phyloP scores from a whole-genome alignment of 2,797 vertebrate species.

The Amazona ochrocephala region DNA sequence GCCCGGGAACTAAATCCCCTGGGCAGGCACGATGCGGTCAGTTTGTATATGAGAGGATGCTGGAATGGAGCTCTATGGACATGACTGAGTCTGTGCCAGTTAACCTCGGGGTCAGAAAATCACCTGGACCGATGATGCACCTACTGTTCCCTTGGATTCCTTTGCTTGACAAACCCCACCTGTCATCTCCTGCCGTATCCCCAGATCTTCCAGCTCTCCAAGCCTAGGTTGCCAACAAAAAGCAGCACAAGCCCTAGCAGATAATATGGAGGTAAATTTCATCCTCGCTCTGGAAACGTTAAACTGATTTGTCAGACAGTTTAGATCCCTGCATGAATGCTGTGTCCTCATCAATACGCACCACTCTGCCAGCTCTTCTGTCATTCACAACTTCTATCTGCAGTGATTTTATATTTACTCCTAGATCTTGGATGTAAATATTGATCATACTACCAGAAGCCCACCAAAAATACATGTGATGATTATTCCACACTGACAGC shows the following conservation, averaged over 20 bases:
- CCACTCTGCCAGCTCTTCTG: background rate
- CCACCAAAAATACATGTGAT: constrained; percentile 26
- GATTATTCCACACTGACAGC: constrained; percentile 10
- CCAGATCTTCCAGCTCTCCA: background rate
- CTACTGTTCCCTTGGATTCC: background rate
- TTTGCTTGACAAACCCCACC: background rate
- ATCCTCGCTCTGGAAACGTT: background rate
- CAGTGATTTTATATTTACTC: constrained; percentile 29
- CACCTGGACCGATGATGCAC: background rate
- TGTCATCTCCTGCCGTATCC: background rate
- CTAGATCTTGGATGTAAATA: constrained; percentile 25
- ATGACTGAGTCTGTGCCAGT: background rate
- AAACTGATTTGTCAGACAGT: background rate
- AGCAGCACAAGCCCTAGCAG: background rate
- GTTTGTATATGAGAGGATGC: background rate
- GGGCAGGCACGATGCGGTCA: background rate
- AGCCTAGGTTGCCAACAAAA: background rate
- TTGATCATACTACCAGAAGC: constrained; percentile 28
- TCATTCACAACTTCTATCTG: background rate
- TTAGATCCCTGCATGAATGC: background rate
- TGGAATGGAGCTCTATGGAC: background rate
- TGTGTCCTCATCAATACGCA: background rate
- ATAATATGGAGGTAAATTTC: background rate
- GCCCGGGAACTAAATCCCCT: background rate
- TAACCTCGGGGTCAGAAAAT: background rate